Conservation (phyloP, 2,797 vertebrate genomes). For the Sus cebifrons region DNA sequence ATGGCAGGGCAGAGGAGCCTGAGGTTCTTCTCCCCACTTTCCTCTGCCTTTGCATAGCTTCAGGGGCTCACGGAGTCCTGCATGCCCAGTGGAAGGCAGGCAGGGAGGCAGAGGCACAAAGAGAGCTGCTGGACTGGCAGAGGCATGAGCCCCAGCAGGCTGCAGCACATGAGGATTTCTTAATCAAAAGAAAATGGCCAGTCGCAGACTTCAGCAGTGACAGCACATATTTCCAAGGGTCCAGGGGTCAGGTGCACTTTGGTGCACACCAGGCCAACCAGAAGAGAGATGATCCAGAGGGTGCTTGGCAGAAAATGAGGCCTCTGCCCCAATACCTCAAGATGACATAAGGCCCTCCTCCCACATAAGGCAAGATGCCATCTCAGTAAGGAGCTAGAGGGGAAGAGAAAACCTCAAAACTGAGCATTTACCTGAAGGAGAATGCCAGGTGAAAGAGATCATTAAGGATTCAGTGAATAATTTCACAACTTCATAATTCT, state of each 20-base stretch:
- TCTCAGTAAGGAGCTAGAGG: neutral
- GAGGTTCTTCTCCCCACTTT: neutral
- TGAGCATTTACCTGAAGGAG: neutral
- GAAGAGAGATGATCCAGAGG: neutral
- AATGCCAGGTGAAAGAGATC: neutral
- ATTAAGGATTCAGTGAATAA: neutral
- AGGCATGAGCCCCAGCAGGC: neutral
- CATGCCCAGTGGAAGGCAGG: neutral
- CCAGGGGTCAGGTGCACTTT: neutral
- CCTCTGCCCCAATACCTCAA: no score
- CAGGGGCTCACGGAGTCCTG: neutral
- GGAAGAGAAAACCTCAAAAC: neutral
- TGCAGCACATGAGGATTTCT: neutral
- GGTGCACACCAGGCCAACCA: no score
- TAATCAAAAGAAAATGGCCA: neutral
- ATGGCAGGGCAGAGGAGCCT: neutral
- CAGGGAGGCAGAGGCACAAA: neutral
- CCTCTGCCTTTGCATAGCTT: neutral
- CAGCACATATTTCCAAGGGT: neutral
- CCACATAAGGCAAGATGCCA: neutral
- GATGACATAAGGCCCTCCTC: neutral
- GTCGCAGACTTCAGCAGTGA: neutral
- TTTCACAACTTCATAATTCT: neutral
- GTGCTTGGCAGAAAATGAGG: neutral
- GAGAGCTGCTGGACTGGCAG: neutral